Base-by-base conservation (phyloP, 64 coral and sea anemone genomes). In the Platygyra sinensis region DNA sequence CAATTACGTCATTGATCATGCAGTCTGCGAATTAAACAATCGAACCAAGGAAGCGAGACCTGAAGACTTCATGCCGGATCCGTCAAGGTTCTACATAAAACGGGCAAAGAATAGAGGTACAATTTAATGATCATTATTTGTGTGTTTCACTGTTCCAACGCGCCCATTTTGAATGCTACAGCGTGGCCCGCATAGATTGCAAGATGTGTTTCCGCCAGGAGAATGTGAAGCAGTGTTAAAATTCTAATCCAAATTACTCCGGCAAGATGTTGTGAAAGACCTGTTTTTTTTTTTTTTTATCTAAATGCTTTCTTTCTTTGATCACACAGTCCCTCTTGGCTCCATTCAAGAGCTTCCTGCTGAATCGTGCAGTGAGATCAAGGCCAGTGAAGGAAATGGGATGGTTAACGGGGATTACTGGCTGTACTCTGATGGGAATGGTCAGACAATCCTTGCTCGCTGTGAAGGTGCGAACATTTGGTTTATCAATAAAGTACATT, bases 41-140 rank as follows among this genome's bases (percentile, higher is more conserved):
- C 7, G 59, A 61, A 82, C 79, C 5, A 82, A 82, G 59, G 79
- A 82, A 82, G 59, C 79, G 12, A 82, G 79, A 36, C 79, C 79
- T 22, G 30, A 82, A 39, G 60, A 62, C 30, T 82, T 82, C 20
- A 8, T 82, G 1, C 18, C 79, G 13, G 57, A 82, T 38, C 18
- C 1, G 59, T 24, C 1, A 17, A 57, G 79, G 5, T 64, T 38
- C 19, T 82, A 82, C 79, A 38, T 82, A 31, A 82, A 33, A 30
- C 79, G 59, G 3, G 28, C 60, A 62, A 80, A 57, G 1, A 67
- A 67, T 2, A 24, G 77, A 80, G 77, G 77, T 80, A 31, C n/a
- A 25, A 3, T 67, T 67, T 13, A 46, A 46, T 46, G 0, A 46
- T 3, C 42, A 7, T 46, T 46, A 46, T 46, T 8, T 46, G 42